These are phyloP conservation scores for Connochaetes taurinus DNA, from an alignment of 2,113 vertebrate genomes.

Conservation along the genomic window DNA sequence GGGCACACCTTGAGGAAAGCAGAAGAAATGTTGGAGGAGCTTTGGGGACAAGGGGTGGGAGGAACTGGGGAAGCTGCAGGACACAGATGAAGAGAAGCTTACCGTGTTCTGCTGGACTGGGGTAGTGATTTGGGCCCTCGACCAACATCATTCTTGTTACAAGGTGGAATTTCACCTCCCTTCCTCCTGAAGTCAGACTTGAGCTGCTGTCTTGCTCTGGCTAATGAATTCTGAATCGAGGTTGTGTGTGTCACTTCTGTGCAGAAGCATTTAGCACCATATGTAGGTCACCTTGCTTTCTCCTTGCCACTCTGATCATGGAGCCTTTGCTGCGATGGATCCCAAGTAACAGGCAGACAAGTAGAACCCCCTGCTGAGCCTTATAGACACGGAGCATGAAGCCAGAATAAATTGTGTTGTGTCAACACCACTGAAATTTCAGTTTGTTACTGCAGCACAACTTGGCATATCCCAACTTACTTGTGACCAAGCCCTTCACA, in stretches of 20 bases:
- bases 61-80: not conserved
- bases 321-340: not conserved
- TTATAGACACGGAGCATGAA: not conserved
- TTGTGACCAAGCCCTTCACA: not conserved
- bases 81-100: not conserved
- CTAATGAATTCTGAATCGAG: not conserved
- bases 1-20: not conserved
- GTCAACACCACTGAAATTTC: not conserved
- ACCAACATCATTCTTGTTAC: not conserved
- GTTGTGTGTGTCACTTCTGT: not conserved
- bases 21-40: not conserved
- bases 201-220: not conserved
- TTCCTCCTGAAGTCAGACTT: not conserved
- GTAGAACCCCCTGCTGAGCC: not conserved
- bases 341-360: not conserved
- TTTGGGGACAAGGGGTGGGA: not conserved
- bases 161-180: not conserved
- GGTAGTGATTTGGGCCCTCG: not conserved
- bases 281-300: not conserved
- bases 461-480: not conserved
- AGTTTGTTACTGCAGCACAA: not conserved
- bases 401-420: not conserved
- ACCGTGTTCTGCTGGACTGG: not conserved
- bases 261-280: not conserved
- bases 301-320: not conserved